Base-by-base conservation (phyloP, 2,113 vertebrate genomes). In the Oreochromis tanganicae region DNA sequence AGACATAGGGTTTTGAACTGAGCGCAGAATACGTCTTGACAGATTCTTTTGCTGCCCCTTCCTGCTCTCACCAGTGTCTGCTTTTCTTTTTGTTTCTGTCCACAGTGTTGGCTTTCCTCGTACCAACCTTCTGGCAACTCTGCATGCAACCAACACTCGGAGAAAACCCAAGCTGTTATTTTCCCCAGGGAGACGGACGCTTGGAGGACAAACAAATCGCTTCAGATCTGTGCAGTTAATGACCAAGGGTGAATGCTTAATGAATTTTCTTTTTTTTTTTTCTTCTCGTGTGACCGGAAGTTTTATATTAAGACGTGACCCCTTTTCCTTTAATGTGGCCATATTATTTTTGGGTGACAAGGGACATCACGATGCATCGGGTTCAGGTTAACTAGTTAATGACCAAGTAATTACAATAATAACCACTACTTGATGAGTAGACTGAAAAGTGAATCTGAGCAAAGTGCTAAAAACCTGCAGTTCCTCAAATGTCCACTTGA, bases 131-230 rank as follows among this genome's bases (percentile, higher is more conserved):
- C 90, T 61, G 82, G 83, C 85, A 86, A 63, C 78, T 84, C 81
- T 75, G 89, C 85, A n/a, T 92, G 59, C 46, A 82, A 81, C 52
- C 75, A n/a, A 27, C 71, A 56, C 50, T 83, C 27, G 19, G 43
- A 41, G 83, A 59, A 84, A 85, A 88, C 43, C 63, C 83, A 83
- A 81, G 54, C 79, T 88, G 88, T 84, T 88, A 85, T 83, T 92
- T 90, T 86, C 82, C 86, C 48, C 80, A 36, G 87, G 24, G 41
- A 14, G 73, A 82, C 34, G 21, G 78, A 80, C 5, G 54, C 82
- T 89, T 66, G 85, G 80, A 88, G 32, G 84, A 88, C 86, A 90
- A 87, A 83, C 59, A 81, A 88, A 80, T 50, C 36, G 32, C 16
- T 80, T 89, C 55, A 85, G 48, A 85, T 81, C 59, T 52, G 48